Base-by-base conservation (phyloP, 2,888 invertebrate species). In the Coleophora deauratella region DNA sequence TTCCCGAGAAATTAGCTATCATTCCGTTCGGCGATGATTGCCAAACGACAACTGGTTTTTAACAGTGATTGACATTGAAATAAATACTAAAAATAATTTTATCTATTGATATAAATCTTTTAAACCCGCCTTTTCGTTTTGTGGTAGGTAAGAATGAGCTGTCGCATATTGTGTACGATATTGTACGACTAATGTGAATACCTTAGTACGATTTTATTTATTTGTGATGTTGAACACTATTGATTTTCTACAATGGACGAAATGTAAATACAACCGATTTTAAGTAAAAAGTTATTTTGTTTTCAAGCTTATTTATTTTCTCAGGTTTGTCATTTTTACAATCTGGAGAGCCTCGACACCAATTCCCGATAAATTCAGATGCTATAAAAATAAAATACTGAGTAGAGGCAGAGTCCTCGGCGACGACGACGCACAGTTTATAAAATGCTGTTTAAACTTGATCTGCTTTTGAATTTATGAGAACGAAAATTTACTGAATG, bases 181-280 rank as follows among this genome's bases (percentile, higher is more conserved):
- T 21, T 77, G 73, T 78, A 80, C 78, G 72, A 71, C 64, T 67
- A 68, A 73, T 74, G 80, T 84, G 77, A 76, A 79, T 79, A 82
- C 77, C 78, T 81, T 82, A 82, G 80, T 79, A 77, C 75, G 82
- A 81, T 81, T 79, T 84, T 79, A 85, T 84, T 85, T 84, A 85
- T 85, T 85, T 84, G 84, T 84, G 81, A 85, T 85, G 82, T 85
- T 84, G 77, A 82, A 81, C 80, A 80, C 76, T 74, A 79, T 79
- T 84, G 78, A 81, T 85, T 84, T 84, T 84, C 81, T 84, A 84
- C 81, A 72, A 79, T 75, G 82, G 82, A 82, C 82, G 79, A 81
- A 80, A 79, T 85, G 85, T 85, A 85, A 85, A 85, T 85, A 85
- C 85, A 85, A 85, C 84, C 84, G 82, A 84, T 84, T 81, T 78